A percentile compares a stretch with the other conserved stretches of the same genome.
Evolutionary conservation across 1,140 invertebrate genomes (phyloP).

Genomic region (Drosophila biarmipes): DNA sequence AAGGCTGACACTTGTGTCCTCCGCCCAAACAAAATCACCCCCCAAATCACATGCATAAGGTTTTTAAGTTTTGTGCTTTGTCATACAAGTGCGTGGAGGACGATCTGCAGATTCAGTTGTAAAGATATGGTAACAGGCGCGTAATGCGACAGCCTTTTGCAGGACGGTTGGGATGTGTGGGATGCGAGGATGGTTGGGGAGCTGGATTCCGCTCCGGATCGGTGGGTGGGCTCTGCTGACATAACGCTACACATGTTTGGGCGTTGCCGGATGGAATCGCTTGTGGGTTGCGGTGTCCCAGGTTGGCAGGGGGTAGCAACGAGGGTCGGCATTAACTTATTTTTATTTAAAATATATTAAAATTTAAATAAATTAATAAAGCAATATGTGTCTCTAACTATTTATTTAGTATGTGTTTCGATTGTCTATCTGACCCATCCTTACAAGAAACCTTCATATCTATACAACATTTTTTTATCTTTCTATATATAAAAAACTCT

Average conservation of each 20-base stretch:
- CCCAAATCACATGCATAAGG: constrained; percentile 81
- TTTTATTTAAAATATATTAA: background rate
- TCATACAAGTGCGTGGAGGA: constrained; percentile 77
- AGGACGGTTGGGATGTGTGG: constrained; percentile 2
- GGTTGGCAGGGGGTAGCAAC: constrained; percentile 9
- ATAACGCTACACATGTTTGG: constrained; percentile 72
- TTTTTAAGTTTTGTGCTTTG: constrained; percentile 82
- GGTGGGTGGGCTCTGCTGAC: constrained; percentile 2
- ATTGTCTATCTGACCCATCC: too few relatives aligned
- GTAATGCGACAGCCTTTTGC: constrained; percentile 72
- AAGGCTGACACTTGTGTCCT: constrained; percentile 63
- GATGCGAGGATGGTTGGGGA: background rate
- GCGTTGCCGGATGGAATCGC: constrained; percentile 45
- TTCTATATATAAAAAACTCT: too few relatives aligned
- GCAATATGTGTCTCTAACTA: too few relatives aligned
- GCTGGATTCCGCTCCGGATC: constrained; percentile 1
- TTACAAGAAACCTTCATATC: too few relatives aligned
- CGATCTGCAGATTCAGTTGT: constrained; percentile 81
- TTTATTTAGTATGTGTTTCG: background rate
- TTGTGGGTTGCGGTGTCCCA: constrained; percentile 26
- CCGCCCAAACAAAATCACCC: constrained; percentile 21
- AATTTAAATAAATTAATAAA: too few relatives aligned
- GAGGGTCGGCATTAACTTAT: constrained; percentile 28
- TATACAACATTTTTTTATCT: too few relatives aligned
- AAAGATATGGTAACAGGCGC: constrained; percentile 81